Base-by-base conservation (phyloP, 2,888 invertebrate genomes). In the Himalopsyche kuldschensis region DNA sequence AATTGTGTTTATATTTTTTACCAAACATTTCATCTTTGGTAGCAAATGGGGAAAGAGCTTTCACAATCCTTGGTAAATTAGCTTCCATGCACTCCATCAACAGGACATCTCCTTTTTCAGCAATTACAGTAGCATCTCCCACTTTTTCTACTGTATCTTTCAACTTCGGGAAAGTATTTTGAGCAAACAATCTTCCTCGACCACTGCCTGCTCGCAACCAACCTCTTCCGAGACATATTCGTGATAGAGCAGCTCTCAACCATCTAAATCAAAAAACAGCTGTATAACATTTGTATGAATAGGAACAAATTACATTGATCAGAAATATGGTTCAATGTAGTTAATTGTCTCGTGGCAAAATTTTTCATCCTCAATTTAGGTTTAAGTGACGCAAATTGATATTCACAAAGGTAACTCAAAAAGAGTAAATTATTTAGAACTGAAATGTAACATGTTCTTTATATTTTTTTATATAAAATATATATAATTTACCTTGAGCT, bases 11-110 rank as follows among this genome's bases (percentile, higher is more conserved):
- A n/a, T n/a, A n/a, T n/a, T 81, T 46, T 86, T 84, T 85, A 92
- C 92, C 91, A 84, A 89, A 88, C 86, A 92, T 90, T 87, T 92
- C 92, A 79, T 92, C 92, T 89, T 91, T 91, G 0, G 91, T 91
- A 3, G 91, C 90, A 87, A 91, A 92, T 86, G 91, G 91, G 17
- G 90, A 90, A 78, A 92, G 87, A 0, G 90, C 91, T 17, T 87
- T 89, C 83, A 92, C 87, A 86, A 92, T 89, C 48, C 92, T 88
- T 0, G 91, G 91, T 83, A 92, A 86, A 87, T 91, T 91, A 20
- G 86, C 88, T 86, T 92, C 92, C 85, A 92, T 87, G 0, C 91
- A 90, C 75, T 91, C 92, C 17, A 91, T 89, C 84, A 90, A 90
- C 20, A 84, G 69, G 17, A 90, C 88, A 82, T 91, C 90, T 2